Conservation (phyloP, 2,888 invertebrate species). For the Oscheius sp. region DNA sequence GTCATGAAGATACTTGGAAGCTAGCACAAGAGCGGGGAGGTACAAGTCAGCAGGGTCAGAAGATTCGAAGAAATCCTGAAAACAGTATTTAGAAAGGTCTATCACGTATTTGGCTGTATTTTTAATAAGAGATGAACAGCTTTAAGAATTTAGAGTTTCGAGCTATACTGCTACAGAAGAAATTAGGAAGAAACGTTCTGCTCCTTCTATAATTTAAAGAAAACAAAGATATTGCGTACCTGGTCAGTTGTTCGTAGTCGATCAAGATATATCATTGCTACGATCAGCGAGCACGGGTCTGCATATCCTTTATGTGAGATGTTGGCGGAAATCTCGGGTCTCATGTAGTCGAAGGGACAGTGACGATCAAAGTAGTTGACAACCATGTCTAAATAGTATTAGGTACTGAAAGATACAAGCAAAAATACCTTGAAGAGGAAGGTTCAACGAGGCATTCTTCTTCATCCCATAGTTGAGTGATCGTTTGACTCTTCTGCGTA, state of each 20-base stretch:
- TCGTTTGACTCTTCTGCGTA: constrained; percentile 82
- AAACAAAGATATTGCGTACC: constrained; percentile 25
- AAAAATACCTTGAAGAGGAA: constrained; percentile 64
- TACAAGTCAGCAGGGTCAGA: constrained; percentile 90
- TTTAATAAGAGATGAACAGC: no score
- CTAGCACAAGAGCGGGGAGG: constrained; percentile 93
- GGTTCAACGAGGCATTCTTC: constrained; percentile 58
- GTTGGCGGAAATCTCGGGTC: constrained; percentile 65
- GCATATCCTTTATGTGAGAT: constrained; percentile 80
- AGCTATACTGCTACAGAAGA: no score
- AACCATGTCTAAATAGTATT: constrained; percentile 64
- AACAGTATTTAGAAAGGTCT: not conserved
- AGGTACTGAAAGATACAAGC: not conserved
- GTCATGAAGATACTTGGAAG: constrained; percentile 93
- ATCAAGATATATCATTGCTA: constrained; percentile 92
- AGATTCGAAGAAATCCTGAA: constrained; percentile 85
- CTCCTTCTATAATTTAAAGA: not conserved
- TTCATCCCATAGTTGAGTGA: constrained; percentile 85
- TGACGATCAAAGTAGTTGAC: constrained; percentile 69
- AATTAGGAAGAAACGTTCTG: no score
- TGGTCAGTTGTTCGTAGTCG: constrained; percentile 80
- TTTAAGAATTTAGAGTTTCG: no score
- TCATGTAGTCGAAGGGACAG: constrained; percentile 68
- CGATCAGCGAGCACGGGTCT: constrained; percentile 90
- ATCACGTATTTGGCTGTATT: no score